Percentiles rank a stretch among this genome's conserved stretches.
Conservation (phyloP, 2,888 invertebrate genomes). For the Linnaemya vulpina region DNA sequence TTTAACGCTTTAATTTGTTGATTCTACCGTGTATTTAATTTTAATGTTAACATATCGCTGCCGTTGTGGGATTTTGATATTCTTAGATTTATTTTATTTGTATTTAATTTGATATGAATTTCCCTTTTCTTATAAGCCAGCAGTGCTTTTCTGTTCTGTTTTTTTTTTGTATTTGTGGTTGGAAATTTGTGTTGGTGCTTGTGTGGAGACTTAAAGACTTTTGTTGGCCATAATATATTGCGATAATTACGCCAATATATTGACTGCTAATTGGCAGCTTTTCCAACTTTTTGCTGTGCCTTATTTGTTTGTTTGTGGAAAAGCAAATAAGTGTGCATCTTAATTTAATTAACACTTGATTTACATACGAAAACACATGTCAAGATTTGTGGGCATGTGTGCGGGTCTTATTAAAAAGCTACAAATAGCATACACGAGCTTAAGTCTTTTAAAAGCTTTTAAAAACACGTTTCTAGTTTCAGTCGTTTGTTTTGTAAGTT, state of each 20-base stretch:
- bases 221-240: conserved; percentile 29
- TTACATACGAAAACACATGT: not conserved
- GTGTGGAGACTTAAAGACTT: conserved; percentile 26
- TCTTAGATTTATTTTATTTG: conserved; percentile 10
- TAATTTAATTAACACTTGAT: conserved; percentile 66
- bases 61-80: not conserved
- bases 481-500: conserved; percentile 37
- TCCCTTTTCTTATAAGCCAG: conserved; percentile 27
- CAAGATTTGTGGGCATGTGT: not conserved
- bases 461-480: conserved; percentile 22
- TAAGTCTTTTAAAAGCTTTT: conserved; percentile 9
- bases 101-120: conserved; percentile 15
- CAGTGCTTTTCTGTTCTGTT: not conserved
- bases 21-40: not conserved
- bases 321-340: conserved; percentile 43
- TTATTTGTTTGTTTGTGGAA: not conserved
- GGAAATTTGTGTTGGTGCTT: not conserved
- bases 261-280: conserved; percentile 60
- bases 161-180: not conserved
- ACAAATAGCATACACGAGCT: not conserved
- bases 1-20: conserved; percentile 17
- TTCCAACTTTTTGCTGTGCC: not conserved
- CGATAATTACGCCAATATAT: conserved; percentile 65
- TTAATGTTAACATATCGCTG: not conserved
- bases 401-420: not conserved